phyloP scores from a whole-genome alignment of 2,888 invertebrate genomes.

The Cabera pusaria region DNA sequence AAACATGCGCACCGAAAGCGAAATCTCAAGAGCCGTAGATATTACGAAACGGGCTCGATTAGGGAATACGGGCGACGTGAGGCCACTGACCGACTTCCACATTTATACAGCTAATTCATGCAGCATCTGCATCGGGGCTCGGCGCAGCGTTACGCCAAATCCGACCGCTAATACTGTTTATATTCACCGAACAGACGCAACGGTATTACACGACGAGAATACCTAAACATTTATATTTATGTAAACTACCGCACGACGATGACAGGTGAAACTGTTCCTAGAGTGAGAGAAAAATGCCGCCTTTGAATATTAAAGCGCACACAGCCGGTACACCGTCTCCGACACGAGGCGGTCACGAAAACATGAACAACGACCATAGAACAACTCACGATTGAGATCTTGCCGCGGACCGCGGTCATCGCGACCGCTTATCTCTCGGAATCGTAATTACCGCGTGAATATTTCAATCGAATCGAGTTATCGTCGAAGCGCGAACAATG shows the following conservation, averaged over 20 bases:
- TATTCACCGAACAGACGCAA: slow-evolving; percentile 61
- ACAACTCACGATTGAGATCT: slow-evolving; percentile 51
- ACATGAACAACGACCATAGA: slow-evolving; percentile 56
- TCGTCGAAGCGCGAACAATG: slow-evolving; percentile 71
- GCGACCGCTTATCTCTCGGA: slow-evolving; percentile 60
- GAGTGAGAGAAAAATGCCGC: slow-evolving; percentile 58
- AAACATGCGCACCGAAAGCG: slow-evolving; percentile 62
- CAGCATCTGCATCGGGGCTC: slow-evolving; percentile 67
- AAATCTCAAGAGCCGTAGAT: slow-evolving; percentile 62
- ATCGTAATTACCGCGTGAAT: slow-evolving; percentile 78
- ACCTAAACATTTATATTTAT: slow-evolving; percentile 72
- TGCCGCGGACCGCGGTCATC: slow-evolving; percentile 42
- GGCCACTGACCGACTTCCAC: slow-evolving; percentile 80
- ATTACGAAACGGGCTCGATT: slow-evolving; percentile 75
- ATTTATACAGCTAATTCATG: slow-evolving; percentile 78
- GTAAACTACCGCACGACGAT: slow-evolving; percentile 59
- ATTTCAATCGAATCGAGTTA: slow-evolving; percentile 74
- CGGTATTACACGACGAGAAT: slow-evolving; percentile 60
- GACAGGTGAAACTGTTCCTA: slow-evolving; percentile 71
- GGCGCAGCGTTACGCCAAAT: slow-evolving; percentile 46
- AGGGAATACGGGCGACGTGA: slow-evolving; percentile 64
- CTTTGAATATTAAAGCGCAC: slow-evolving; percentile 58
- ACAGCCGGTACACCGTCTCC: slow-evolving; percentile 52
- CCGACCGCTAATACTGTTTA: slow-evolving; percentile 59
- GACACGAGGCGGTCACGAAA: slow-evolving; percentile 52